Evolutionary conservation across 92 coral and sea anemone species (phyloP), one percentile per base, ranked within the genome.

Genomic region (Porites divaricata): DNA sequence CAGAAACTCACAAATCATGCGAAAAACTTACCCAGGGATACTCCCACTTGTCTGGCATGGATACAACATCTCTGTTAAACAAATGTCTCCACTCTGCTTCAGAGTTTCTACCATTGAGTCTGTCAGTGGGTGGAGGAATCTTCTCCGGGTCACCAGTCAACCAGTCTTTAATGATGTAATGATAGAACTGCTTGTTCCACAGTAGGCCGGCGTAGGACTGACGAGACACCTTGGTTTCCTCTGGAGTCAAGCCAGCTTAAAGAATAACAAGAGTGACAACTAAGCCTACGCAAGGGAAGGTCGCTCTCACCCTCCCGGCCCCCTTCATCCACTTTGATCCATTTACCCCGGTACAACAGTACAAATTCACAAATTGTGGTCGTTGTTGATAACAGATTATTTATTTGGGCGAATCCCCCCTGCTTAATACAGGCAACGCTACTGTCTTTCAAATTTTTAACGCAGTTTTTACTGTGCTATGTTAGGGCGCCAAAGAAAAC

Each of bases 191-290:
- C 28, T 25, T 25, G 28, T 1, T 25, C 28, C 28, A 95, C 73
- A 95, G 86, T 63, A 95, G 88, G 58, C 98, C 95, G 15, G 98
- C 98, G 65, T 95, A 95, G 13, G 96, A 92, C 90, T 95, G 98
- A 57, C 98, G 98, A n/a, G 95, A 87, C 2, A 95, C 92, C 0
- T 73, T 85, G 52, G 71, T 90, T 75, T 95, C 98, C 82, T 93
- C 13, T 5, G 65, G 49, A 75, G 50, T 20, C 58, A 75, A 35
- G 9, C 80, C 80, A 75, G 65, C 80, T 75, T 25, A 72, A 75
- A 58, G 9, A 56, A 75, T 4, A 4, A 23, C 16, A 25, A 23
- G 35, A 73, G 59, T 9, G 15, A 24, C 8, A 68, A 68, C 28
- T 25, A 1, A n/a, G 73, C n/a, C 14, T 25, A 1, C 28, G 28